Evolutionary conservation across 1,140 invertebrate genomes (phyloP), one percentile per base, ranked within the genome.

Genomic region (Drosophila kohkoa): DNA sequence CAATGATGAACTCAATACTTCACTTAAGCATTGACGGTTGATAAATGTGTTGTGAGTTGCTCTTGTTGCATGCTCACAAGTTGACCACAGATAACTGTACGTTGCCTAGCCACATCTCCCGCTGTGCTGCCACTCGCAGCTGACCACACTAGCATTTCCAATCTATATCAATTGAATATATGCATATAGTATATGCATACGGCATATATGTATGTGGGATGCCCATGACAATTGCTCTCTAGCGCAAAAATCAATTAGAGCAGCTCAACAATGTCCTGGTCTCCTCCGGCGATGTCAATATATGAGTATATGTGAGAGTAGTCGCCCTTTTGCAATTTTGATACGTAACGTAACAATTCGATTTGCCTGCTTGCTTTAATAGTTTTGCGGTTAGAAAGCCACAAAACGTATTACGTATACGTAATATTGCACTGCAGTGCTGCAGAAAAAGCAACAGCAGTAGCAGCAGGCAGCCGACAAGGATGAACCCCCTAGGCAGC

Each of bases 241-340:
- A 95, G 93, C 58, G 54, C 79, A 81, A 79, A 81, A 78, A 80
- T 77, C 77, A 77, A 80, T 79, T 78, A 78, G 72, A 65, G 51
- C 55, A 69, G 77, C 59, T 62, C 57, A 75, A 75, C 62, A 70
- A 71, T 75, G 66, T 71, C 45, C 71, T 66, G 62, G 45, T 51
- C 55, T 35, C 30, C 10, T 43, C 41, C 41, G 48, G 11, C 5
- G n/a, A 7, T 38, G 25, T 67, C 55, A 57, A 66, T 81, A 13
- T 13, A 15, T 5, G 13, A 32, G 35, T 38, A 8, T 8, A 38
- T 32, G 30, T 3, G 35, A 38, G 46, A 20, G 20, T 54, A 46
- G 59, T 52, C 48, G 62, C 15, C 15, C 54, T 32, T 15, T 70
- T 48, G 67, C 75, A 78, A 86, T 77, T 85, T 72, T 75, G 80